Evolutionary conservation across 1,140 invertebrate species (phyloP), one percentile per base, ranked within the genome.

Genomic region (Temnothorax longispinosus): DNA sequence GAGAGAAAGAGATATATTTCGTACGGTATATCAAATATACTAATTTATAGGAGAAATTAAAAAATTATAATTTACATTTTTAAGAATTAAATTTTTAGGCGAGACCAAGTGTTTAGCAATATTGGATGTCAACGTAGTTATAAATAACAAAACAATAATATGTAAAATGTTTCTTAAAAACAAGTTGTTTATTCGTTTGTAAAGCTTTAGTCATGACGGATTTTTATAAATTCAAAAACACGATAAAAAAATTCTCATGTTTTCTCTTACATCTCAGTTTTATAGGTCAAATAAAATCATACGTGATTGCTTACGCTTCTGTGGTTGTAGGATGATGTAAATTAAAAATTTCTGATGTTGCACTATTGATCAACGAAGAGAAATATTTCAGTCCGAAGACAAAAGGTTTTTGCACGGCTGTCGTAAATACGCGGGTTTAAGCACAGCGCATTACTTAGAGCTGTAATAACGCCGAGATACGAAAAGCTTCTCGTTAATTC

Each of bases 401-500:
- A 90, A 89, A 89, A 85, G 74, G 81, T 78, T 87, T 77, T 87
- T 76, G 52, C 58, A 85, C 62, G n/a, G 60, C 56, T n/a, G 27
- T 50, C 76, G 85, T 85, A 72, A 89, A 52, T 64, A 74, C 69
- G 74, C 69, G 74, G 52, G 50, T 81, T 87, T 89, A 87, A 90
- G 82, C 64, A 67, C 27, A 21, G 18, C 56, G 65, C 78, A 75
- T 80, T 87, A 84, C 84, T 90, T 89, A 88, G 65, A 54, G 47
- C 69, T 65, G 85, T 89, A 89, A 89, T 77, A 88, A 87, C 58
- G 80, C 62, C 50, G 64, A 67, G 27, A 88, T 77, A 75, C 76
- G 77, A 89, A 88, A 76, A 89, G 60, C 52, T 47, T 76, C 87
- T 89, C 88, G 88, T 88, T 89, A 89, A 87, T 86, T 82, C 82